A percentile compares a stretch with the other conserved stretches of the same genome.
Evolutionary conservation across 2,797 vertebrate genomes (phyloP).

Genomic region (Melanotaenia nigrans): DNA sequence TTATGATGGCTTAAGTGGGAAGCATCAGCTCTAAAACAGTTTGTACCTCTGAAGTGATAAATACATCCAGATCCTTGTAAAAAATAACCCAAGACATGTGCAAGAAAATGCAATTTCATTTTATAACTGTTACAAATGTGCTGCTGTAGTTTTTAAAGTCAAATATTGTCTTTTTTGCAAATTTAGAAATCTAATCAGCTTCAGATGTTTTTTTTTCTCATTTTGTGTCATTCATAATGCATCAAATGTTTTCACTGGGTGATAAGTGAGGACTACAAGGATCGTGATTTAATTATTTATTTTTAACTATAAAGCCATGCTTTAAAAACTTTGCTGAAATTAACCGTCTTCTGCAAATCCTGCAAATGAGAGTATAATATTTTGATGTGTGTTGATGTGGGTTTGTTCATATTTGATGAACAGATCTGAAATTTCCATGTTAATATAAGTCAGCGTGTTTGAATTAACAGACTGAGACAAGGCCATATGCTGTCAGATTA

Average conservation of each 20-base stretch:
- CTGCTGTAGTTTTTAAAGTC: background rate
- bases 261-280: background rate
- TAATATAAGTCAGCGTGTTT: conserved; percentile 19
- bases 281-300: too few relatives aligned
- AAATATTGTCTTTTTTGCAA: background rate
- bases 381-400: background rate
- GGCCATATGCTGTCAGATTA: conserved; percentile 6
- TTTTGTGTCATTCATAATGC: too few relatives aligned
- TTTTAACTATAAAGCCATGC: background rate
- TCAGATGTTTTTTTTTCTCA: too few relatives aligned
- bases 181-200: too few relatives aligned
- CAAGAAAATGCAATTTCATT: too few relatives aligned
- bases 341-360: background rate
- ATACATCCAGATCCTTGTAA: background rate
- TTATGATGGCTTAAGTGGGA: background rate
- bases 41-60: background rate
- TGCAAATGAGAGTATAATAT: background rate
- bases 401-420: conserved; percentile 4
- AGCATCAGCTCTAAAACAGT: background rate
- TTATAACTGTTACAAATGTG: too few relatives aligned
- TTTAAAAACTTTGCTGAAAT: background rate
- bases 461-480: conserved; percentile 26
- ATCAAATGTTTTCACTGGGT: background rate
- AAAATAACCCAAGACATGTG: background rate
- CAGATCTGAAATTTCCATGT: conserved; percentile 15